phyloP scores from a whole-genome alignment of 2,113 vertebrate genomes.

The Athene noctua region DNA sequence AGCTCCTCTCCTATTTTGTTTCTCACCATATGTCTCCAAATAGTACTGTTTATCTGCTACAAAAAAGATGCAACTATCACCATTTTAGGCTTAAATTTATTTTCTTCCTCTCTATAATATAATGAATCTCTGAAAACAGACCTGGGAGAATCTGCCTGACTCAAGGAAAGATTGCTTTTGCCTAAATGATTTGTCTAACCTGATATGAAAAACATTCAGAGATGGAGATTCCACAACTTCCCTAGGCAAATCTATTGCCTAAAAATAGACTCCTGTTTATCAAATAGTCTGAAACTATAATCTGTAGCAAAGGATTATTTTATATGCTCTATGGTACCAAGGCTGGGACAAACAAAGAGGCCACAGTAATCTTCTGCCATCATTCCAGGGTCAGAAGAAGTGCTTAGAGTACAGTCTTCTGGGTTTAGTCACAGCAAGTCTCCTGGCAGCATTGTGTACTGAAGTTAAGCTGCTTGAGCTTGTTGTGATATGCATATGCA shows the following conservation, averaged over 20 bases:
- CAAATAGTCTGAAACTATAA: slow-evolving; percentile 31
- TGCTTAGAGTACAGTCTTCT: neutral
- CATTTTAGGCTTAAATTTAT: neutral
- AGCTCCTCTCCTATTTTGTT: neutral
- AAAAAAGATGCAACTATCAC: neutral
- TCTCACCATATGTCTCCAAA: neutral
- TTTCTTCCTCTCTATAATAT: neutral
- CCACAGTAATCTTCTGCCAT: neutral
- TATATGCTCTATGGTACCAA: neutral
- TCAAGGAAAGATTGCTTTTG: neutral
- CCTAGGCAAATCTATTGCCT: neutral
- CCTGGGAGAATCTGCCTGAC: neutral
- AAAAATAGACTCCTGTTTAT: slow-evolving; percentile 44
- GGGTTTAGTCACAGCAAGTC: neutral
- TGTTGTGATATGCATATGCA: neutral
- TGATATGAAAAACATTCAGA: slow-evolving; percentile 15
- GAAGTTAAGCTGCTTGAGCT: neutral
- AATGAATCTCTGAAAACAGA: neutral
- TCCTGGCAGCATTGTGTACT: neutral
- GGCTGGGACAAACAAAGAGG: neutral
- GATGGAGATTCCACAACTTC: slow-evolving; percentile 9
- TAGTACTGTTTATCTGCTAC: neutral
- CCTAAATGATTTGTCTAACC: slow-evolving; percentile 20
- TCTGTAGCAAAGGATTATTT: neutral
- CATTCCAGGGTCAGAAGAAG: neutral